Conservation (phyloP, 2,888 invertebrate genomes). For the Syrista parreyssii region DNA sequence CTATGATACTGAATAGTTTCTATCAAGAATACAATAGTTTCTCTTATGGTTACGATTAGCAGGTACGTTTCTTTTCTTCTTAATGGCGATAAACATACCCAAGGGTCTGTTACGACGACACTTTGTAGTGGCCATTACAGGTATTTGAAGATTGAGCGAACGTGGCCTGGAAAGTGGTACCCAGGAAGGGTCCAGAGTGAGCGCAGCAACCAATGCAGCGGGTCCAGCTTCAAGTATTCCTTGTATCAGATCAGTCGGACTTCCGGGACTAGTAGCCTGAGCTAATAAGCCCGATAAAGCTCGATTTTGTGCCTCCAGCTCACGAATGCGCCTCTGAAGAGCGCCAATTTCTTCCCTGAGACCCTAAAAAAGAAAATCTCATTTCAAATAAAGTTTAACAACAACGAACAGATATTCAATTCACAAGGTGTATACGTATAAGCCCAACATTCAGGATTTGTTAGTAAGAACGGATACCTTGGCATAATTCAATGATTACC, state of each 20-base stretch:
- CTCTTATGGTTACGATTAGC: too few species aligned
- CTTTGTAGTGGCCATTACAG: constrained; percentile 69
- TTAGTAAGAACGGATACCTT: too few species aligned
- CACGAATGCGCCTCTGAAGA: constrained; percentile 79
- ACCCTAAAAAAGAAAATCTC: constrained; percentile 69
- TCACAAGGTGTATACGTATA: too few species aligned
- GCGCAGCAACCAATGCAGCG: constrained; percentile 65
- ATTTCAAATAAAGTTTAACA: neutral
- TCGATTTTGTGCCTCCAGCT: constrained; percentile 82
- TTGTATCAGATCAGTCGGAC: constrained; percentile 58
- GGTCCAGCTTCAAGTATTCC: constrained; percentile 59
- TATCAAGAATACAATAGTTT: too few species aligned
- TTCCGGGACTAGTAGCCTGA: constrained; percentile 71
- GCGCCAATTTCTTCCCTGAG: constrained; percentile 82
- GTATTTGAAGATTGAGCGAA: constrained; percentile 77
- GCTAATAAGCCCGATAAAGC: constrained; percentile 78
- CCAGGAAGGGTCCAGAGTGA: constrained; percentile 78
- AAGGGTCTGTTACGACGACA: constrained; percentile 65
- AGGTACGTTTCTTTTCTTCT: too few species aligned
- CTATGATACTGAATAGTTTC: too few species aligned
- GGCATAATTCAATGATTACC: too few species aligned
- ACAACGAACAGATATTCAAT: too few species aligned
- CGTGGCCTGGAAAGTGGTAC: constrained; percentile 76
- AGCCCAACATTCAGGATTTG: too few species aligned
- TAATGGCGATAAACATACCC: constrained; percentile 49